phyloP scores from a whole-genome alignment of 2,113 vertebrate species.

The Callithrix jacchus region DNA sequence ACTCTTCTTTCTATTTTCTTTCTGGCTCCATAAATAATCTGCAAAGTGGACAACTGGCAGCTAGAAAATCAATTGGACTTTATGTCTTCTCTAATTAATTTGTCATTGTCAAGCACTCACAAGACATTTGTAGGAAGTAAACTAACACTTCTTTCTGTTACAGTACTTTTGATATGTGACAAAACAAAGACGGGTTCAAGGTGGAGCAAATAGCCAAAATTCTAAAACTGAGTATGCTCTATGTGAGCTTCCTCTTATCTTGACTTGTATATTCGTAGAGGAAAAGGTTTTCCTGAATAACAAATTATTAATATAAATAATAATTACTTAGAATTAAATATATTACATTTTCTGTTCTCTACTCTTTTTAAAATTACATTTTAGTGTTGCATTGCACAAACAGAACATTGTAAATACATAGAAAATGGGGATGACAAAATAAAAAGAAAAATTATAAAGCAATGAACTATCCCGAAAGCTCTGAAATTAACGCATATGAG shows the following conservation, averaged over 20 bases:
- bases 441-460: not conserved
- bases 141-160: not conserved
- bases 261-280: not conserved
- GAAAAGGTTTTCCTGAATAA: not conserved
- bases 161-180: not conserved
- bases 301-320: not conserved
- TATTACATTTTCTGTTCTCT: not conserved
- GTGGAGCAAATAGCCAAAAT: not conserved
- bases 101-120: conserved; percentile 46
- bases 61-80: conserved; percentile 45
- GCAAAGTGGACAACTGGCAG: conserved; percentile 38
- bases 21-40: conserved; percentile 55
- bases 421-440: not conserved
- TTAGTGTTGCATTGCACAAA: not conserved
- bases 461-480: not conserved
- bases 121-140: conserved; percentile 28
- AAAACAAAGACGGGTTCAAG: not conserved
- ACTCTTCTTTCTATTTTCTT: conserved; percentile 7
- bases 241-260: not conserved
- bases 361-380: not conserved
- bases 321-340: not conserved
- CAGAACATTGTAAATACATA: not conserved
- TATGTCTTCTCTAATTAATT: conserved; percentile 52
- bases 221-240: not conserved
- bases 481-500: not conserved